Base-by-base conservation (phyloP, 2,797 vertebrate species). In the Dipus sagitta region DNA sequence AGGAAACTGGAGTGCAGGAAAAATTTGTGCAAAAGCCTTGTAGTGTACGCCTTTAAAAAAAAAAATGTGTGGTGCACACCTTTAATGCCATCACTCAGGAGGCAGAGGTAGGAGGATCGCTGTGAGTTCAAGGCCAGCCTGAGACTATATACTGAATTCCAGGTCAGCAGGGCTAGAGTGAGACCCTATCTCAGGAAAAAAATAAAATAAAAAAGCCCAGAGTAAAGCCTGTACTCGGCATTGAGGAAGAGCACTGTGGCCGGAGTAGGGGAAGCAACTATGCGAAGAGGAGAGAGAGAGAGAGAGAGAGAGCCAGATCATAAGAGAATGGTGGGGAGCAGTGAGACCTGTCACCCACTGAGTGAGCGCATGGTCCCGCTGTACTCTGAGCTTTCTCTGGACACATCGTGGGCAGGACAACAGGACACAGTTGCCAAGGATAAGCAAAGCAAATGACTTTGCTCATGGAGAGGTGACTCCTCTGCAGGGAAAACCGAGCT, bases 401-500 rank as follows among this genome's bases (percentile, higher is more conserved):
- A 10, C 32, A 34, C 62, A 5, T 62, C 38, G 47, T 54, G 20
- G 28, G 6, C 76, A 67, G 88, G 89, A 34, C 28, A 21, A 2
- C 26, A n/a, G 26, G 52, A 14, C 47, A 42, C 23, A 34, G 28
- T 75, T 84, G 67, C 74, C 81, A 81, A 92, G 72, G 68, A 72
- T 34, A 58, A 94, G 68, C 20, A 30, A 75, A 30, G 64, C 34
- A 95, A 93, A 76, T 17, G 13, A 12, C 86, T 47, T 68, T 90
- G 77, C 68, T 83, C 8, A 24, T 12, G 24, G 32, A 67, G 76
- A 86, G 42, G 38, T 32, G 67, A 96, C 65, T 86, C 80, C 74
- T 92, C 67, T 94, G 75, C 77, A 81, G 82, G 89, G 92, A 93
- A 92, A 90, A 95, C 74, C 38, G 89, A 94, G 90, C 60, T 90